Evolutionary conservation across 2,888 invertebrate genomes (phyloP), one percentile per base, ranked within the genome.

Genomic region (Proisotoma minuta): DNA sequence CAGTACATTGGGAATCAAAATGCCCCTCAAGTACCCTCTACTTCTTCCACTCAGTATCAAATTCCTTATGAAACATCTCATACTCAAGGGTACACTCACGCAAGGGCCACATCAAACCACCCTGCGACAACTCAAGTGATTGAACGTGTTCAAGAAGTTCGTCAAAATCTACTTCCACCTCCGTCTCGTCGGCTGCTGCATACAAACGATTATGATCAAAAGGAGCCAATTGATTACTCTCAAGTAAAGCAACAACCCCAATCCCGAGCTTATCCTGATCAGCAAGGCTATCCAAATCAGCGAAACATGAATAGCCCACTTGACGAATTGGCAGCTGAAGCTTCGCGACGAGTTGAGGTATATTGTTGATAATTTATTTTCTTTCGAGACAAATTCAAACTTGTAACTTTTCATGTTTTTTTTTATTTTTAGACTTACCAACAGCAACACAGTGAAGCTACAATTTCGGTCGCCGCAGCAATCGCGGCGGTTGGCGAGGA

Each of bases 401-500:
- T 50, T 24, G 24, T 50, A 15, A 22, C 24, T 20, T 22, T 10
- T 10, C 24, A 50, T 23, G 24, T 50, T 22, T 22, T 20, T 47
- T 8, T 50, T 20, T 12, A 22, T 34, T 54, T 34, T 29, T 10
- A 12, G 23, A 29, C 20, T 27, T 22, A n/a, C 15, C n/a, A n/a
- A 34, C n/a, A 5, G 23, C n/a, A n/a, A 34, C n/a, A 5, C 43
- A n/a, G 52, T 8, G 60, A 59, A 8, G 54, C 57, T 2, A 40
- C 62, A 3, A 59, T 60, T 24, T 47, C 60, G 39, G 68, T 62
- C 15, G 68, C 68, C 12, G 56, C 59, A 2, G 68, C 68, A 0
- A 68, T 68, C 10, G 68, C 68, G 8, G 58, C 57, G 2, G 68
- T 68, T 3, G 68, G 68, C n/a, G 60, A 60, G 20, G 15, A 53